Percentiles rank a stretch among this genome's conserved stretches.
These are phyloP conservation scores for Ypsolopha sequella DNA, from an alignment of 2,888 invertebrate species.

Conservation along the genomic window DNA sequence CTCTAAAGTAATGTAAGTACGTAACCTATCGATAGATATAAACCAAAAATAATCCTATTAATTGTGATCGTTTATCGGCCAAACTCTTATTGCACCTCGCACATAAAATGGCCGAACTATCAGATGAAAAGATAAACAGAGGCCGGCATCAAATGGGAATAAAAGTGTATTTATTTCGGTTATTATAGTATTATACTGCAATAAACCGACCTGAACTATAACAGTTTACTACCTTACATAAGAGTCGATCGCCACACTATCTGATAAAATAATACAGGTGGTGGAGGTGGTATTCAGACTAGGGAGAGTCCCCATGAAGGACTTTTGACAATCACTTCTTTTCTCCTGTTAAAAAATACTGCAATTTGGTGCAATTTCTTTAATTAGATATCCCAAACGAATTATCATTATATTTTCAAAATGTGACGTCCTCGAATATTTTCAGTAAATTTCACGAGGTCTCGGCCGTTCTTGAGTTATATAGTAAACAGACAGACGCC, in stretches of 20 bases:
- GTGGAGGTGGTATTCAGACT: neutral
- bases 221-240: slow-evolving; percentile 3
- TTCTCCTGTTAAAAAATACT: too few relatives aligned
- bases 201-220: slow-evolving; percentile 29
- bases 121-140: slow-evolving; percentile 51
- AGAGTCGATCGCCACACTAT: slow-evolving; percentile 3
- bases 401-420: too few relatives aligned
- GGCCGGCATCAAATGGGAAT: slow-evolving; percentile 46
- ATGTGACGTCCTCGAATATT: too few relatives aligned
- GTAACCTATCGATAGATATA: neutral
- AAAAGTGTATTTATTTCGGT: slow-evolving; percentile 50
- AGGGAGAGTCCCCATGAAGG: neutral
- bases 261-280: neutral
- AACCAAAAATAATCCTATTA: neutral
- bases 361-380: too few relatives aligned
- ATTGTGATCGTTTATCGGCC: neutral
- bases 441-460: too few relatives aligned
- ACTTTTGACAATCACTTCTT: neutral
- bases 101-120: slow-evolving; percentile 19
- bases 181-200: slow-evolving; percentile 60
- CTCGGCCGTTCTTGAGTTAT: too few relatives aligned
- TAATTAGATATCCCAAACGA: too few relatives aligned
- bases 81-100: neutral
- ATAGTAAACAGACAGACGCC: too few relatives aligned
- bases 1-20: neutral